These are phyloP conservation scores for Valencia hispanica DNA, from an alignment of 2,797 vertebrate genomes.

Conservation along the genomic window DNA sequence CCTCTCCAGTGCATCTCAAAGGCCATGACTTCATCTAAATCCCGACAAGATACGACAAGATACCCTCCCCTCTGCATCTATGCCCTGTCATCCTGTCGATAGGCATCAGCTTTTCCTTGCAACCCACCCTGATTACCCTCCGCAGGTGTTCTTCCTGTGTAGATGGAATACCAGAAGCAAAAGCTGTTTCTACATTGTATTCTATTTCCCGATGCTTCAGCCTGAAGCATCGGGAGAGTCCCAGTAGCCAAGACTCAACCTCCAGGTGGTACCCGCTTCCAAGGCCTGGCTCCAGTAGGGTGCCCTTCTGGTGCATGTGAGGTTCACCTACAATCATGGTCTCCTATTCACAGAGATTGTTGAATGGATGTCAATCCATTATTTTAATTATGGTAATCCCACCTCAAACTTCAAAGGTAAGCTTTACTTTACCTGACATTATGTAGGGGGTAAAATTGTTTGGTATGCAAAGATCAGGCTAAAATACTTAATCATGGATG, in stretches of 20 bases:
- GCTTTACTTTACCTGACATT: slow-evolving; percentile 16
- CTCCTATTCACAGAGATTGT: no score
- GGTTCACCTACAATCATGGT: no score
- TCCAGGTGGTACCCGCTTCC: no score
- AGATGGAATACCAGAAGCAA: no score
- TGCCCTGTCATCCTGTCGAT: not conserved
- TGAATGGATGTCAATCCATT: not conserved
- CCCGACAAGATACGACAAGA: not conserved
- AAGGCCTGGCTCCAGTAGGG: no score
- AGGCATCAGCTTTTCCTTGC: not conserved
- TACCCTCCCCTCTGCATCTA: not conserved
- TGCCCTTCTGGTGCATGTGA: no score
- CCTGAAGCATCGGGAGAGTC: no score
- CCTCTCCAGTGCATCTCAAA: not conserved
- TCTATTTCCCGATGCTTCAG: no score
- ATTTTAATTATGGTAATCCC: slow-evolving; percentile 28
- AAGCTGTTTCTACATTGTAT: no score
- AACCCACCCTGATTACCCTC: not conserved
- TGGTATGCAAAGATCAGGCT: not conserved
- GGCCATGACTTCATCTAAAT: not conserved
- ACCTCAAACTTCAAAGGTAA: slow-evolving; percentile 3
- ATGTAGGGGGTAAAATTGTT: slow-evolving; percentile 14
- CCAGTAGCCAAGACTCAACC: no score
- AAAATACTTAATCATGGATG: not conserved
- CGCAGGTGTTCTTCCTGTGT: no score